Evolutionary conservation across 2,888 invertebrate genomes (phyloP).

Genomic region (Noctuana brunneofusca): DNA sequence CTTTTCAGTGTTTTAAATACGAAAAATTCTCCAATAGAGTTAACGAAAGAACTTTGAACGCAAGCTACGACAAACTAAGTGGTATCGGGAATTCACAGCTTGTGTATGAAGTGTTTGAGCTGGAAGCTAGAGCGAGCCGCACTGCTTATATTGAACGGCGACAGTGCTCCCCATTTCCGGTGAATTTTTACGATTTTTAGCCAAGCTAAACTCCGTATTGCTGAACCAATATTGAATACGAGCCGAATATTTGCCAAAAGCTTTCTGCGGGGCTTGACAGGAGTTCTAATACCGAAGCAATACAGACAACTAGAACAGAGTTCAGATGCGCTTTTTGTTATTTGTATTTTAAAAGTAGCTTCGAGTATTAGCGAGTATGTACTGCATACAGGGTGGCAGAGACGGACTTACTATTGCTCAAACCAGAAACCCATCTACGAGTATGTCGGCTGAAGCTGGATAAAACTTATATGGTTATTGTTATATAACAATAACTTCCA

Average conservation of each 20-base stretch:
- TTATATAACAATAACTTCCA: too few relatives aligned
- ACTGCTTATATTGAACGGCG: constrained; percentile 52
- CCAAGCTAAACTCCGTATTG: constrained; percentile 34
- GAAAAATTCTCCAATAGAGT: neutral
- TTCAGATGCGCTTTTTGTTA: constrained; percentile 1
- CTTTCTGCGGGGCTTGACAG: constrained; percentile 30
- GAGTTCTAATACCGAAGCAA: constrained; percentile 30
- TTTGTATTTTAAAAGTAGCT: neutral
- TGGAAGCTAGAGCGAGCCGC: neutral
- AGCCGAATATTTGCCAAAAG: constrained; percentile 36
- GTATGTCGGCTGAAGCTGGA: too few relatives aligned
- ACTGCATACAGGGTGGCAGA: too few relatives aligned
- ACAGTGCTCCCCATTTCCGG: constrained; percentile 64
- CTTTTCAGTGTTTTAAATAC: too few relatives aligned
- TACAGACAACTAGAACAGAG: constrained; percentile 13
- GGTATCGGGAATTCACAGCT: constrained; percentile 1
- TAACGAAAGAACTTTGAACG: neutral
- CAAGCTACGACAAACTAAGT: neutral
- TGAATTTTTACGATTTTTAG: constrained; percentile 56
- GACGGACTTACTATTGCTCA: too few relatives aligned
- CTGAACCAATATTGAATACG: constrained; percentile 37
- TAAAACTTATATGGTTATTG: too few relatives aligned
- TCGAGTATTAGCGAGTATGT: neutral
- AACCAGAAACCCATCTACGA: too few relatives aligned
- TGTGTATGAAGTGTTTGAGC: constrained; percentile 2